Conservation (phyloP, 2,888 invertebrate species). For the Mesorhabditis sp. region DNA sequence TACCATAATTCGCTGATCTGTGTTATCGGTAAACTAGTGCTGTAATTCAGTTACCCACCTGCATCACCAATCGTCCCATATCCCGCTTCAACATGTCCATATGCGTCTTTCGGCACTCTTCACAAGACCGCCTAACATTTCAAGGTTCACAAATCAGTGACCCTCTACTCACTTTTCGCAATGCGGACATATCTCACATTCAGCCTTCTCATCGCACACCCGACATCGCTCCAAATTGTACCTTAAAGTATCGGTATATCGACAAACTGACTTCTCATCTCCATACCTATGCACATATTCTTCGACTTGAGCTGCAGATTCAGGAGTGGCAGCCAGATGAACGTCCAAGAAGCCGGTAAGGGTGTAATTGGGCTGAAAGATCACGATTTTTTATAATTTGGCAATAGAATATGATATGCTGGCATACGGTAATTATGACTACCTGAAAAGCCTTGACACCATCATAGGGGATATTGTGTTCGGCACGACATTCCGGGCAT, state of each 20-base stretch:
- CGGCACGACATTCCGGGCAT: constrained; percentile 69
- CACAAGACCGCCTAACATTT: constrained; percentile 73
- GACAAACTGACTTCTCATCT: neutral
- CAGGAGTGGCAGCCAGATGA: constrained; percentile 55
- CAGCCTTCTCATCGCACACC: constrained; percentile 59
- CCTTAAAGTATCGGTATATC: constrained; percentile 28
- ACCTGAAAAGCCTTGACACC: constrained; percentile 60
- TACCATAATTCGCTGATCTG: no score
- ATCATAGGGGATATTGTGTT: constrained; percentile 61
- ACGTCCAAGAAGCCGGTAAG: constrained; percentile 67
- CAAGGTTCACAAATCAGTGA: constrained; percentile 22
- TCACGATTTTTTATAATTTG: neutral
- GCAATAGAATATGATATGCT: neutral
- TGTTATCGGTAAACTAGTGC: neutral
- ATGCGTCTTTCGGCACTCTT: constrained; percentile 87
- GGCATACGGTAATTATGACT: neutral
- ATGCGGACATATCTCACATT: constrained; percentile 72
- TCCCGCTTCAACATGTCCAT: constrained; percentile 90
- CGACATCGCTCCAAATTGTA: constrained; percentile 58
- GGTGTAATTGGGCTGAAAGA: constrained; percentile 70
- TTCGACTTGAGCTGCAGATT: constrained; percentile 55
- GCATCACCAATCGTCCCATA: constrained; percentile 81
- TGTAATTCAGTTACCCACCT: constrained; percentile 61
- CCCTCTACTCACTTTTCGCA: constrained; percentile 74
- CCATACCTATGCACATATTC: constrained; percentile 55